Percentiles rank a stretch among this genome's conserved stretches.
Conservation (phyloP, 2,797 vertebrate species). For the Heterohyrax brucei region DNA sequence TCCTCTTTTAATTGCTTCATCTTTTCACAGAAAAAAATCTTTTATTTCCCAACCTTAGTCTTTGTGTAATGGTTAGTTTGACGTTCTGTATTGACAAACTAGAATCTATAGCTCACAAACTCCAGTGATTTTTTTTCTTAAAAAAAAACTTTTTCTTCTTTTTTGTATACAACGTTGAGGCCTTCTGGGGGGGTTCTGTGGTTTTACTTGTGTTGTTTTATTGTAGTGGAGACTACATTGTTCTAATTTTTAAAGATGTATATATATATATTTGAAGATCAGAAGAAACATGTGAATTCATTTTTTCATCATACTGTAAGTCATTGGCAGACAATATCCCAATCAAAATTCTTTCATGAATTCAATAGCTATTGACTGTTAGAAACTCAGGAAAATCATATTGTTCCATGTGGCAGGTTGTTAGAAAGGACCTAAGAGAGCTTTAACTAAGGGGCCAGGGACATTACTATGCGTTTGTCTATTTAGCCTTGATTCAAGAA, state of each 20-base stretch:
- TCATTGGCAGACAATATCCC: conserved; percentile 69
- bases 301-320: conserved; percentile 73
- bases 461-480: conserved; percentile 86
- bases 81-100: conserved; percentile 49
- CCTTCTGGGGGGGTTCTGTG: neutral
- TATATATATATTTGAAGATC: conserved; percentile 40
- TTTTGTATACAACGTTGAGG: neutral
- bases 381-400: conserved; percentile 79
- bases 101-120: conserved; percentile 21
- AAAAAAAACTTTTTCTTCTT: neutral
- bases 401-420: conserved; percentile 78
- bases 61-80: neutral
- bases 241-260: neutral
- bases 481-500: conserved; percentile 88
- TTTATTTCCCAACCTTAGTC: neutral
- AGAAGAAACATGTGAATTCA: conserved; percentile 69
- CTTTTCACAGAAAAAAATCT: conserved; percentile 55
- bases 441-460: conserved; percentile 86
- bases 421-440: conserved; percentile 82
- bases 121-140: neutral
- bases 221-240: conserved; percentile 6
- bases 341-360: conserved; percentile 79
- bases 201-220: conserved; percentile 26
- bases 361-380: conserved; percentile 80
- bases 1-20: neutral